These are phyloP conservation scores for Rhegmatorhina hoffmannsi DNA, from an alignment of 2,113 vertebrate genomes.

Conservation along the genomic window DNA sequence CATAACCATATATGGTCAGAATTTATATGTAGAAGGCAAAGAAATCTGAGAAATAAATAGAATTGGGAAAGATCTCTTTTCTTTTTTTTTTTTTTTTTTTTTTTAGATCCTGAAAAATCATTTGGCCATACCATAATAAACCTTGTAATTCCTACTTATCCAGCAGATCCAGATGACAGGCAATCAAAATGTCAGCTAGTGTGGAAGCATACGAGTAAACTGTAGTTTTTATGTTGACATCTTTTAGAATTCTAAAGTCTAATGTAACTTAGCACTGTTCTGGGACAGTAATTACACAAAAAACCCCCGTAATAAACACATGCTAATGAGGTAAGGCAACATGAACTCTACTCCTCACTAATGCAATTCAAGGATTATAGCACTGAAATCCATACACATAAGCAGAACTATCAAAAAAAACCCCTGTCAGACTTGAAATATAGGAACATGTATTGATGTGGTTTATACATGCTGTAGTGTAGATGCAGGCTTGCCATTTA, in stretches of 20 bases:
- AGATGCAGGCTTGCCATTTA: neutral
- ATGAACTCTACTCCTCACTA: conserved; percentile 35
- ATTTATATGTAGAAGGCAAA: neutral
- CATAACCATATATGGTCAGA: neutral
- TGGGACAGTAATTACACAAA: conserved; percentile 60
- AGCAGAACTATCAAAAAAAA: conserved; percentile 13
- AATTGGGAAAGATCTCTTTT: rapidly evolving
- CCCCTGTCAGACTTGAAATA: conserved; percentile 16
- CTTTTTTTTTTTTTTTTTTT: neutral
- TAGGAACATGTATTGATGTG: conserved; percentile 35
- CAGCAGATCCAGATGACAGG: conserved; percentile 8
- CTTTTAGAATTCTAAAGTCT: conserved; percentile 50
- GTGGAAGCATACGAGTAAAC: neutral
- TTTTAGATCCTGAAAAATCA: neutral
- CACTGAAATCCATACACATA: neutral
- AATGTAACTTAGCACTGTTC: conserved; percentile 44
- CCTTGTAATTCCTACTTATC: conserved; percentile 27
- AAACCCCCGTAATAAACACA: conserved; percentile 62
- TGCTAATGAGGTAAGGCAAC: conserved; percentile 60
- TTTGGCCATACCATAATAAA: neutral
- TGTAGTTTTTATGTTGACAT: conserved; percentile 5
- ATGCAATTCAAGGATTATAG: conserved; percentile 1
- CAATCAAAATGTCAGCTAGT: conserved; percentile 32
- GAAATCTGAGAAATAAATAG: neutral
- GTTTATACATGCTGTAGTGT: neutral